A percentile compares a stretch with the other conserved stretches of the same genome.
phyloP scores from a whole-genome alignment of 2,888 invertebrate genomes.

The Pollenia labialis region DNA sequence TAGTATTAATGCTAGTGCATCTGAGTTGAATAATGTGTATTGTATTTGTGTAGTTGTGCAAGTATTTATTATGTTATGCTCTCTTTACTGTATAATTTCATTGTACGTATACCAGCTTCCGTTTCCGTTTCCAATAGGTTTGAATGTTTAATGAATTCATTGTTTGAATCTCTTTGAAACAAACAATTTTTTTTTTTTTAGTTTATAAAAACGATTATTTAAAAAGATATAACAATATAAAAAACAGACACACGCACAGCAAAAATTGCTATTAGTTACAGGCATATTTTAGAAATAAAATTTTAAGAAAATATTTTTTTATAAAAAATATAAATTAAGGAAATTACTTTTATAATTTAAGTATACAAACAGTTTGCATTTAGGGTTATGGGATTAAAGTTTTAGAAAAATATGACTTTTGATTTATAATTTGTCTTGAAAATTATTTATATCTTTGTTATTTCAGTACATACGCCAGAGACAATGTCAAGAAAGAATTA shows the following conservation, averaged over 20 bases:
- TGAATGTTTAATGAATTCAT: conserved; percentile 65
- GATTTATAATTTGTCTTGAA: conserved; percentile 5
- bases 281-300: conserved; percentile 10
- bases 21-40: background rate
- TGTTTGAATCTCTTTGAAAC: conserved; percentile 35
- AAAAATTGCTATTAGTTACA: background rate
- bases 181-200: background rate
- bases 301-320: conserved; percentile 18
- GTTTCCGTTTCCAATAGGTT: conserved; percentile 63
- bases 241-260: too few species aligned
- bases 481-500: background rate
- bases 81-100: conserved; percentile 54
- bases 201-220: too few species aligned
- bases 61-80: conserved; percentile 49
- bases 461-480: background rate
- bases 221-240: too few species aligned
- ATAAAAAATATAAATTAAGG: conserved; percentile 10
- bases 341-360: conserved; percentile 27
- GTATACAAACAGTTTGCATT: background rate
- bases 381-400: conserved; percentile 6
- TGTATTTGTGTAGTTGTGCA: background rate
- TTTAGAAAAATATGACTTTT: background rate
- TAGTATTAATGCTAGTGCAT: background rate
- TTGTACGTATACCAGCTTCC: conserved; percentile 53
- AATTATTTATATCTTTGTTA: background rate